These are phyloP conservation scores for Drosophila barbarae DNA, from an alignment of 2,888 invertebrate species.

Conservation along the genomic window DNA sequence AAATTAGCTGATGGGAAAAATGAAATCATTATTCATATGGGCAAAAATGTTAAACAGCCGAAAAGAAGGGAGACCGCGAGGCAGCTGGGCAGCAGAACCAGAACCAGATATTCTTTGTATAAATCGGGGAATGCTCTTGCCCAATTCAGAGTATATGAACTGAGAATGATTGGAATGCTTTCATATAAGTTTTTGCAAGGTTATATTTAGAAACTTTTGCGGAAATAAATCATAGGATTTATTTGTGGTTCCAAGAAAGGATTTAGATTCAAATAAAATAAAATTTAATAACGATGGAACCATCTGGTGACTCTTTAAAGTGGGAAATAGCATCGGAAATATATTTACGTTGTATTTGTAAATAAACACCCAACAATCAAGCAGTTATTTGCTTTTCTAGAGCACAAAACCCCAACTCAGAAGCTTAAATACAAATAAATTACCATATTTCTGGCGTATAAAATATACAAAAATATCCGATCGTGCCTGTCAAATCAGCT, in stretches of 20 bases:
- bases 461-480: constrained; percentile 23
- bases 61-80: constrained; percentile 31
- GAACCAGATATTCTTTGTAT: constrained; percentile 9
- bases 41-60: constrained; percentile 65
- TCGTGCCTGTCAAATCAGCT: constrained; percentile 63
- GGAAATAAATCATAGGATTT: constrained; percentile 1
- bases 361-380: background rate
- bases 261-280: background rate
- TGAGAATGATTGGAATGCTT: constrained; percentile 4
- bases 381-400: background rate
- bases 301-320: background rate
- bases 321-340: background rate
- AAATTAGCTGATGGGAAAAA: constrained; percentile 77
- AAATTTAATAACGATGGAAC: background rate
- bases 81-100: constrained; percentile 25
- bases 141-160: background rate
- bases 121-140: constrained; percentile 34
- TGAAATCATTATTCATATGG: constrained; percentile 75
- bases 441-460: constrained; percentile 10
- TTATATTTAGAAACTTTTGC: background rate
- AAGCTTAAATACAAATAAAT: constrained; percentile 3
- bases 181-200: background rate
- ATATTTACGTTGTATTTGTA: background rate
- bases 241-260: background rate
- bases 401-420: background rate